These are phyloP conservation scores for Celastrina argiolus DNA, from an alignment of 2,888 invertebrate species.

Conservation along the genomic window DNA sequence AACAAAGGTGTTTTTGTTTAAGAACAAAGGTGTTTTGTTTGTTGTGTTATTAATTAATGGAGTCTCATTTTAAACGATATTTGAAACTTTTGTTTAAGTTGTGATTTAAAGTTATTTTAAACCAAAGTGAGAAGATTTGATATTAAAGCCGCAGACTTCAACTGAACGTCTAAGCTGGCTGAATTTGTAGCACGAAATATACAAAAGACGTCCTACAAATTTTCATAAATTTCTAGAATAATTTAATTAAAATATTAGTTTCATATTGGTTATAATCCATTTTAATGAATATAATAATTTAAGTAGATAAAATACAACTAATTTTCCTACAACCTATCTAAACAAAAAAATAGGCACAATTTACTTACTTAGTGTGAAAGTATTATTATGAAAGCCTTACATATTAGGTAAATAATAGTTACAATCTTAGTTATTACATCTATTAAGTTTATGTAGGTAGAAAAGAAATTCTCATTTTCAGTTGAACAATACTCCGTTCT, in stretches of 20 bases:
- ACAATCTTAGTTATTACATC: not conserved
- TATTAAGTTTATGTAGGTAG: not conserved
- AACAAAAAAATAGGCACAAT: no score
- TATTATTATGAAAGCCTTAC: no score
- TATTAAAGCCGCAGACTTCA: not conserved
- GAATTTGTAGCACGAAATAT: constrained; percentile 6
- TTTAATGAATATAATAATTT: not conserved
- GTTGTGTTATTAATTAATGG: not conserved
- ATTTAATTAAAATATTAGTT: not conserved
- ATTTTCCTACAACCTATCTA: no score
- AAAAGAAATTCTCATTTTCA: not conserved
- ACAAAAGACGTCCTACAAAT: constrained; percentile 19
- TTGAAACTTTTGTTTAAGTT: not conserved
- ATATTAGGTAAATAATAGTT: no score
- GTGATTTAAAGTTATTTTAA: no score
- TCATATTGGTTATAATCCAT: not conserved
- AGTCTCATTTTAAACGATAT: not conserved
- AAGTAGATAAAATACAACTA: no score
- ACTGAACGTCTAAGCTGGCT: not conserved
- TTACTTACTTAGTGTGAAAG: no score
- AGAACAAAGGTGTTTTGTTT: no score
- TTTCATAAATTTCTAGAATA: not conserved
- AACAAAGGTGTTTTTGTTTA: no score
- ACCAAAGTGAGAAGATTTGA: not conserved
- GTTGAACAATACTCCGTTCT: not conserved